phyloP scores from a whole-genome alignment of 1,140 invertebrate genomes.

The Archivesica marissinica region DNA sequence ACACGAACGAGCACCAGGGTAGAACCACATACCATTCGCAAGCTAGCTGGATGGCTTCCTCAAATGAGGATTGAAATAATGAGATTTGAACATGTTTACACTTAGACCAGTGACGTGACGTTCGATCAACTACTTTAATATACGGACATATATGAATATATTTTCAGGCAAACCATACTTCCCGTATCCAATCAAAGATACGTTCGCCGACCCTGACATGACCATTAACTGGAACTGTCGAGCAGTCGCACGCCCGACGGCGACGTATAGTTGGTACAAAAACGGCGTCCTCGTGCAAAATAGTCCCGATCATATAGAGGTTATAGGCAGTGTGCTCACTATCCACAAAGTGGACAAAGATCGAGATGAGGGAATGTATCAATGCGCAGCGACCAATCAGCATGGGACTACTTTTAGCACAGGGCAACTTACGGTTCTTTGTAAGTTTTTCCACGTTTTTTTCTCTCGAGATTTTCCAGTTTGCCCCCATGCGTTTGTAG shows the following conservation, averaged over 20 bases:
- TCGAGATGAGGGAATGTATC: constrained; percentile 91
- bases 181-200: constrained; percentile 29
- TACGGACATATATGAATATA: background rate
- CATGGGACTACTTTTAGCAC: constrained; percentile 94
- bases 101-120: background rate
- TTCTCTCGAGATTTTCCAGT: too few relatives aligned
- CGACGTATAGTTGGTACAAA: constrained; percentile 57
- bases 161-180: constrained; percentile 60
- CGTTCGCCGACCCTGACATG: constrained; percentile 36
- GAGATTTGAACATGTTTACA: too few relatives aligned
- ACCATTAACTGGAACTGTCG: constrained; percentile 44
- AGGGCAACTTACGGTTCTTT: constrained; percentile 92
- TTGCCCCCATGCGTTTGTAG: too few relatives aligned
- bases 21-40: too few relatives aligned
- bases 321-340: constrained; percentile 14
- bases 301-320: constrained; percentile 26
- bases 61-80: too few relatives aligned
- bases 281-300: constrained; percentile 19
- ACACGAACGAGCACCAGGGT: too few relatives aligned
- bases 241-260: constrained; percentile 44
- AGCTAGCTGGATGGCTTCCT: too few relatives aligned
- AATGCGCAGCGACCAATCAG: constrained; percentile 95
- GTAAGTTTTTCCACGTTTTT: constrained; percentile 42
- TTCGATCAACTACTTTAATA: background rate
- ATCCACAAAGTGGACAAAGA: constrained; percentile 19